A percentile compares a stretch with the other conserved stretches of the same genome.
Conservation (phyloP, 2,888 invertebrate genomes). For the Drosophila subsilvestris region DNA sequence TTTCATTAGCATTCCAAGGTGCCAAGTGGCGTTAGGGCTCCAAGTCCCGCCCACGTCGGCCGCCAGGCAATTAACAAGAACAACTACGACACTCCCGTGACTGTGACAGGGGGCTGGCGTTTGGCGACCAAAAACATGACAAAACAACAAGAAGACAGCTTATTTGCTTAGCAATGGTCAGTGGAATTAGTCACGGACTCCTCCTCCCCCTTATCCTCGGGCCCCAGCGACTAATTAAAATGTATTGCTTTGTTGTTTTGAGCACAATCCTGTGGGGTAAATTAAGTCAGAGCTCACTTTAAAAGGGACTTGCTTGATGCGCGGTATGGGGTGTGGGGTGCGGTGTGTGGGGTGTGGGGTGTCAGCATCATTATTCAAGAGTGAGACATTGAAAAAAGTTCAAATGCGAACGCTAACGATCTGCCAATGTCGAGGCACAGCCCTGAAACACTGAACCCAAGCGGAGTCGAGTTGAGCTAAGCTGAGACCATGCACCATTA, state of each 20-base stretch:
- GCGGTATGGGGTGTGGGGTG: conserved; percentile 6
- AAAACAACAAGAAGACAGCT: conserved; percentile 41
- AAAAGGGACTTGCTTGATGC: conserved; percentile 24
- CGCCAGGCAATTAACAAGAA: conserved; percentile 59
- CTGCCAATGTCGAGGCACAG: conserved; percentile 46
- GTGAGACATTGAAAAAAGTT: conserved; percentile 31
- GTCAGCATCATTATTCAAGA: conserved; percentile 70
- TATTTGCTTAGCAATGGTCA: conserved; percentile 52
- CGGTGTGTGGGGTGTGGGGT: conserved; percentile 11
- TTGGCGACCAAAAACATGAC: conserved; percentile 46
- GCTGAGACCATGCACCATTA: conserved; percentile 67
- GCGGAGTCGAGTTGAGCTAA: conserved; percentile 26
- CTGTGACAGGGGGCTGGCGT: conserved; percentile 1
- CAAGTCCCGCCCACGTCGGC: conserved; percentile 28
- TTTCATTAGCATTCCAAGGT: conserved; percentile 41
- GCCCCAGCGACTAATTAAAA: conserved; percentile 63
- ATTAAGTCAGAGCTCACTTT: conserved; percentile 50
- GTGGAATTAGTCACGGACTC: conserved; percentile 35
- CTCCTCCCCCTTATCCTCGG: too few species aligned
- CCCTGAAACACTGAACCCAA: conserved; percentile 4
- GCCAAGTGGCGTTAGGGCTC: not conserved
- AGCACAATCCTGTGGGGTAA: conserved; percentile 28
- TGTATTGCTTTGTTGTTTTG: conserved; percentile 51
- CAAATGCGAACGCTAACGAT: conserved; percentile 47
- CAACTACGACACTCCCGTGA: conserved; percentile 49